Base-by-base conservation (phyloP, 2,888 invertebrate genomes). In the Netelia inedita region DNA sequence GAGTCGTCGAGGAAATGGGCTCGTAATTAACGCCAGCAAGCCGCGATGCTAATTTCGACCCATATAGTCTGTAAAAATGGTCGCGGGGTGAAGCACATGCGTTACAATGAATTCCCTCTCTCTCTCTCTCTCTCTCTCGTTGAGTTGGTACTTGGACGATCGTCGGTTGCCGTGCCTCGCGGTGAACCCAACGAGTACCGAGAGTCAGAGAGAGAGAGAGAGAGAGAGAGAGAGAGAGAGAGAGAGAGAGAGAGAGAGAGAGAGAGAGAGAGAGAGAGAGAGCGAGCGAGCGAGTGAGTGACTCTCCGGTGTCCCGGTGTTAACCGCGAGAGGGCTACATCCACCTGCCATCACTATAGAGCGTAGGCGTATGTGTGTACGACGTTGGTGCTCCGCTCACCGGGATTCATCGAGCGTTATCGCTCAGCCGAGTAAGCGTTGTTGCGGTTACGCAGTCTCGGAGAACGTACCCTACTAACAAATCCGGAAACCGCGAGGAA, bases 21-120 rank as follows among this genome's bases (percentile, higher is more conserved):
- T 83, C 71, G 91, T 89, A 91, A 92, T 92, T 91, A 92, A 90
- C 90, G 79, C 82, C 55, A 63, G 28, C 83, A 81, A 81, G 74
- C 50, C 59, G 86, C 88, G 86, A 92, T 92, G 92, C 90, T 91
- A 92, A 92, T 92, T 92, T 88, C 88, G 91, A 92, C 91, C 92
- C 87, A 92, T 91, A 92, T 90, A 90, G 85, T 85, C 86, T 86
- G 90, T 88, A 92, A 90, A 91, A 92, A 91, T 87, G 57, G 78
- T 80, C 72, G 61, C 53, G 55, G 79, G 78, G 79, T 55, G 79
- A 88, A 89, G 88, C 90, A 90, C 89, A 90, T 90, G 90, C 91
- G 86, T 88, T 88, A 87, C 85, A 88, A 90, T 90, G 87, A 88
- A 66, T 66, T 53, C 50, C 14, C 53, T 28, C 46, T 1, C 74